Evolutionary conservation across 2,797 vertebrate species (phyloP).

Genomic region (Megaceryle alcyon): DNA sequence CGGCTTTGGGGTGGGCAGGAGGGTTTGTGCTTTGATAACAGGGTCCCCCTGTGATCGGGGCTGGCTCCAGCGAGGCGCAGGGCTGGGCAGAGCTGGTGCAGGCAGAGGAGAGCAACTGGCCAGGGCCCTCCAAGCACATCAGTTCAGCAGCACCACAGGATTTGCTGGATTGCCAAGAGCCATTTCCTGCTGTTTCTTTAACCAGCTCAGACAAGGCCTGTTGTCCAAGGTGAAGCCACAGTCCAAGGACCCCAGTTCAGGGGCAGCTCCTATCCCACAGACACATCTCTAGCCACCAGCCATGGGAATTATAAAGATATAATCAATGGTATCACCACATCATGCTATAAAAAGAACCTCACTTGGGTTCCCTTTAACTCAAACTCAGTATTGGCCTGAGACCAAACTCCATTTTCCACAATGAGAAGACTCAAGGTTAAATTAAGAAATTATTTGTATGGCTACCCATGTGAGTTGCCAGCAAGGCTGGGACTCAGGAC

Average conservation of each 20-base stretch:
- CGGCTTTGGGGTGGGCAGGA: accelerated
- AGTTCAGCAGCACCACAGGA: neutral
- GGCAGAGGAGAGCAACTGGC: neutral
- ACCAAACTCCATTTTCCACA: neutral
- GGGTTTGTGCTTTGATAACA: neutral
- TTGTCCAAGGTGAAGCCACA: neutral
- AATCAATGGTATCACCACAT: neutral
- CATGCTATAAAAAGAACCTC: no score
- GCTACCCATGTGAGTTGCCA: neutral
- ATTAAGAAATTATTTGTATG: neutral
- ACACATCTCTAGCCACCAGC: accelerated
- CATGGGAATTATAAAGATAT: neutral
- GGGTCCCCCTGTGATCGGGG: accelerated
- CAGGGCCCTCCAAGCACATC: accelerated
- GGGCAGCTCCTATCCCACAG: neutral
- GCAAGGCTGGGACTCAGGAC: neutral
- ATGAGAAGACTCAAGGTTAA: neutral
- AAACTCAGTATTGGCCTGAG: neutral
- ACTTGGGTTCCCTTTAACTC: neutral
- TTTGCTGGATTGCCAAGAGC: neutral
- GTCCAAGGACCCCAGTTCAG: neutral
- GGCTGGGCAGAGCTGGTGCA: neutral
- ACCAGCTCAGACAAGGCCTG: neutral
- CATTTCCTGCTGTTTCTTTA: neutral
- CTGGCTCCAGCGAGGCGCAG: neutral